Evolutionary conservation across 2,888 invertebrate genomes (phyloP).

Genomic region (Melinaea marsaeus): DNA sequence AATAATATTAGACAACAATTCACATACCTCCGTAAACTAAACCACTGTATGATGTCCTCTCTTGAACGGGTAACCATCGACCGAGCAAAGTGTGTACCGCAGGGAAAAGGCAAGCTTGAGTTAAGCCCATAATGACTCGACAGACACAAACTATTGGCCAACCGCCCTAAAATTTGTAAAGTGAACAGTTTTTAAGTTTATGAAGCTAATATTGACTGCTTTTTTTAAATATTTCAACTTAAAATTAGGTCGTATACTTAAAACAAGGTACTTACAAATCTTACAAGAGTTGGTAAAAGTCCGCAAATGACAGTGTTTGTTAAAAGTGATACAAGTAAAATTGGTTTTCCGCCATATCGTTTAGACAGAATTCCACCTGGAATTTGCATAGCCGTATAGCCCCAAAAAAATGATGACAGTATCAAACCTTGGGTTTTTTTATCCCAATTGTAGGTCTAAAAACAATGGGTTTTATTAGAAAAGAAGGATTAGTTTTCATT

Average conservation of each 20-base stretch:
- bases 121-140: conserved; percentile 82
- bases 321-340: conserved; percentile 76
- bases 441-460: conserved; percentile 69
- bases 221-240: too few relatives aligned
- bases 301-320: conserved; percentile 68
- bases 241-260: too few relatives aligned
- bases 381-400: conserved; percentile 84
- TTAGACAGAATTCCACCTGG: conserved; percentile 80
- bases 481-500: too few relatives aligned
- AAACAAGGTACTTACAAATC: conserved; percentile 48
- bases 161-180: conserved; percentile 52
- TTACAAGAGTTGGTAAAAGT: conserved; percentile 78
- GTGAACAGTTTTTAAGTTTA: too few relatives aligned
- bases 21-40: conserved; percentile 75
- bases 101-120: conserved; percentile 81
- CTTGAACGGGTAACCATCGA: conserved; percentile 81
- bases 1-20: neutral
- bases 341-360: conserved; percentile 85
- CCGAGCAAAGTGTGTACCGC: conserved; percentile 81
- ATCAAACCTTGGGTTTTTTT: conserved; percentile 78
- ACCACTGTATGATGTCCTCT: conserved; percentile 71
- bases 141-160: conserved; percentile 79
- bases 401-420: conserved; percentile 88
- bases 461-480: neutral
- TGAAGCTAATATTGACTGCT: too few relatives aligned